Evolutionary conservation across 2,113 vertebrate genomes (phyloP).

Genomic region (Dromaius novaehollandiae): DNA sequence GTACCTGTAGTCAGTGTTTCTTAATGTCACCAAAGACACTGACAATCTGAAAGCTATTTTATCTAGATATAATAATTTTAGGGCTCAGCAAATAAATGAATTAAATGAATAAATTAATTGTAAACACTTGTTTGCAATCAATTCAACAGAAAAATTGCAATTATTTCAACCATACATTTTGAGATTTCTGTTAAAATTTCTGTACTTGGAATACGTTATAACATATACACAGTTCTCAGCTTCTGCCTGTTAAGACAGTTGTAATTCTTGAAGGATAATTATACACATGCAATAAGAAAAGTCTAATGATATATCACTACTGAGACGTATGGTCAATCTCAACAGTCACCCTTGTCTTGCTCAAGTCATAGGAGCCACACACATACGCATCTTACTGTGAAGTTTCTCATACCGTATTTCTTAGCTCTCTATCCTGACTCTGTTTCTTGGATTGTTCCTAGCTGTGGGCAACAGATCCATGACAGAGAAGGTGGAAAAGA

Average conservation of each 20-base stretch:
- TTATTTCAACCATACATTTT: background rate
- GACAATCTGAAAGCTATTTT: background rate
- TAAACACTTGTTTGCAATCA: background rate
- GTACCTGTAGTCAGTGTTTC: too few species aligned
- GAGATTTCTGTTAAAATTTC: background rate
- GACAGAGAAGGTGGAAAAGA: background rate
- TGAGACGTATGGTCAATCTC: background rate
- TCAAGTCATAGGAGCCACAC: background rate
- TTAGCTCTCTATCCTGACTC: background rate
- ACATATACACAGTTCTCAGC: background rate
- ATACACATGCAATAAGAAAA: background rate
- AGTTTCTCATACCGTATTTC: background rate
- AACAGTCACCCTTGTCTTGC: background rate
- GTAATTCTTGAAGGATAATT: background rate
- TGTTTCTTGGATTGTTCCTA: background rate
- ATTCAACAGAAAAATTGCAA: background rate
- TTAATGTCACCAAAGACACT: background rate
- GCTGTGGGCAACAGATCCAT: background rate
- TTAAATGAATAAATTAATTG: background rate
- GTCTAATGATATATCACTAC: fast-evolving
- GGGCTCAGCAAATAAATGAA: background rate
- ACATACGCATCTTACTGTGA: background rate
- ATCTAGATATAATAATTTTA: background rate
- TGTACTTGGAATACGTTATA: background rate
- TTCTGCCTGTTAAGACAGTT: background rate